These are phyloP conservation scores for Cryptosula pallasiana DNA, from an alignment of 2,888 invertebrate species.

Conservation along the genomic window DNA sequence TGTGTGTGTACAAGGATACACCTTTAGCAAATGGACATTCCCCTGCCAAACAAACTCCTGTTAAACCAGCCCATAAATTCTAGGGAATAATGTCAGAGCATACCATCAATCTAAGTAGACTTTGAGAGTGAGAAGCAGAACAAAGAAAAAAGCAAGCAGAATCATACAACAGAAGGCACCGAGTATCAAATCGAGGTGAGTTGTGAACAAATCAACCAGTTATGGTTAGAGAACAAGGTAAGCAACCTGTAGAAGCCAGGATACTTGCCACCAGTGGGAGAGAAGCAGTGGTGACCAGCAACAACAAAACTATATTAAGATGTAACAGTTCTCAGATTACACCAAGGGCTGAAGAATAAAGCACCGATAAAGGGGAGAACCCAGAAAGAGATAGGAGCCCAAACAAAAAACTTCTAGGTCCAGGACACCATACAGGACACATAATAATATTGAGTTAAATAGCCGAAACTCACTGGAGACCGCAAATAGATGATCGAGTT, in stretches of 20 bases:
- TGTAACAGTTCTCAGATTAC: no score
- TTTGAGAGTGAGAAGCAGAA: background rate
- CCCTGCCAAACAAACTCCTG: background rate
- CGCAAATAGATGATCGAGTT: no score
- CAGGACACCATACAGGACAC: no score
- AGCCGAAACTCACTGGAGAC: no score
- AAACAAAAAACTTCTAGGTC: no score
- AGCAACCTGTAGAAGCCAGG: background rate
- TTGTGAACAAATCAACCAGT: background rate
- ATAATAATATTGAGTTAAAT: no score
- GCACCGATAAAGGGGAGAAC: no score
- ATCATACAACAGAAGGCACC: background rate
- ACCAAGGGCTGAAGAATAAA: no score
- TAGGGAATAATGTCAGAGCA: background rate
- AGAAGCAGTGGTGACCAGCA: background rate
- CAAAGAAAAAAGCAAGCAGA: background rate
- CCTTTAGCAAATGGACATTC: background rate
- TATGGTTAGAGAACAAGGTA: background rate
- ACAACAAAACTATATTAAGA: no score
- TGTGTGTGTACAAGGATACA: no score
- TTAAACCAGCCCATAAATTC: background rate
- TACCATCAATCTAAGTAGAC: background rate
- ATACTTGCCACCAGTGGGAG: background rate
- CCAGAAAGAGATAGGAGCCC: no score
- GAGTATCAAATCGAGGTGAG: background rate